These are phyloP conservation scores for Megastigmus dorsalis DNA, from an alignment of 2,888 invertebrate genomes.

Conservation along the genomic window DNA sequence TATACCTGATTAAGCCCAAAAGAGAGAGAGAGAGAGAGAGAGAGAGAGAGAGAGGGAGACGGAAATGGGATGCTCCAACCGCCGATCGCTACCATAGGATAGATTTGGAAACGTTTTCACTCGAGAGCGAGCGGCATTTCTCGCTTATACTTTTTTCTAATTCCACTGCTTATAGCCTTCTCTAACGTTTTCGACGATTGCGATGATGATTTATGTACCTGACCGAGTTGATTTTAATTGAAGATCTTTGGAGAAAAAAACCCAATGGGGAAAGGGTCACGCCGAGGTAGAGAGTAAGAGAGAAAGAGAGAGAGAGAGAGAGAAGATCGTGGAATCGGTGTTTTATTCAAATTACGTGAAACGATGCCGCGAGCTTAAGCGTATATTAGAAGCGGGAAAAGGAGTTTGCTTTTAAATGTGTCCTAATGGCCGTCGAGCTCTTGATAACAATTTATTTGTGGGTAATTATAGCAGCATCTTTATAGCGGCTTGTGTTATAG, in stretches of 20 bases:
- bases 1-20: slow-evolving; percentile 10
- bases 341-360: slow-evolving; percentile 26
- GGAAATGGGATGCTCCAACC: slow-evolving; percentile 32
- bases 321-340: slow-evolving; percentile 1
- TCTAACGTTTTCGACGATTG: not conserved
- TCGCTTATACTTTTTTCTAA: not conserved
- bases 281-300: too few species aligned
- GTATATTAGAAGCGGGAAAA: not conserved
- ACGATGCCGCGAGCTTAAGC: not conserved
- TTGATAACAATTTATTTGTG: slow-evolving; percentile 9
- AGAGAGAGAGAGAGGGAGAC: too few species aligned
- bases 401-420: not conserved
- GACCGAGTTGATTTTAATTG: slow-evolving; percentile 29
- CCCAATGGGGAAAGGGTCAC: slow-evolving; percentile 27
- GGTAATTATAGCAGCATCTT: not conserved
- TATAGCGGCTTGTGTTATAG: too few species aligned
- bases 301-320: too few species aligned
- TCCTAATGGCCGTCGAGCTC: not conserved
- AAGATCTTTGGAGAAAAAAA: slow-evolving; percentile 26
- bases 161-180: too few species aligned
- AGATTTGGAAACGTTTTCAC: slow-evolving; percentile 10
- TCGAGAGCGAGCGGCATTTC: not conserved
- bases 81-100: not conserved
- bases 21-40: too few species aligned
- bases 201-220: slow-evolving; percentile 37